Base-by-base conservation (phyloP, 92 coral and sea anemone genomes). In the Nematostella vectensis region DNA sequence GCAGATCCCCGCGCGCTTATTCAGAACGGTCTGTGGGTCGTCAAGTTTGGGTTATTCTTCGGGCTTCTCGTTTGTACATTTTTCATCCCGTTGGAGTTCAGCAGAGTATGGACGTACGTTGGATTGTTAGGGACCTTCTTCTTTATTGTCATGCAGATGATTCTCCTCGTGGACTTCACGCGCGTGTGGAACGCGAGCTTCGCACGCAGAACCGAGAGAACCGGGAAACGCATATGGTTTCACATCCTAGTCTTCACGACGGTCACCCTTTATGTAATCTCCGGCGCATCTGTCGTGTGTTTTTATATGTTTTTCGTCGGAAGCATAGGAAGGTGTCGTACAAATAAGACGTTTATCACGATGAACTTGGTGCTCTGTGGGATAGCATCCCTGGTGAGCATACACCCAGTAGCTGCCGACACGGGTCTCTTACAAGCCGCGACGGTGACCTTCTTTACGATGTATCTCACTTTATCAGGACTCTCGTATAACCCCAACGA, bases 401-500 rank as follows among this genome's bases (percentile, higher is more conserved):
- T 93, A 12, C 99, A 93, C 48, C 99, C 99, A 22, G 84, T 61
- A 44, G 72, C 77, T 1, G 77, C 85, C 45, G 91, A 93, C 33
- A 79, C 85, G 38, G 99, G 99, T 0, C 42, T 93, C 20, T 40
- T 93, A 9, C 96, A 93, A 51, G 91, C 88, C 11, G 67, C 74
- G 1, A 77, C 91, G 8, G 80, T 83, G 23, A 68, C 86, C 1
- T 63, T 74, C 6, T 93, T 65, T 47, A 70, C 96, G 13, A 68
- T 76, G 61, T 93, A 82, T 44, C 70, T 93, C 0, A 87, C 99
- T 8, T 79, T 95, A 71, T 93, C 99, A 0, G 99, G 88, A 4
- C 36, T 93, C 23, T 87, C 99, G 2, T 83, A 86, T 59, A 93
- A 93, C 68, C 99, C 99, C 8, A 77, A 93, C 40, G 99, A 93